Evolutionary conservation across 2,113 vertebrate species (phyloP), one percentile per base, ranked within the genome.

Genomic region (Quiscalus mexicanus): DNA sequence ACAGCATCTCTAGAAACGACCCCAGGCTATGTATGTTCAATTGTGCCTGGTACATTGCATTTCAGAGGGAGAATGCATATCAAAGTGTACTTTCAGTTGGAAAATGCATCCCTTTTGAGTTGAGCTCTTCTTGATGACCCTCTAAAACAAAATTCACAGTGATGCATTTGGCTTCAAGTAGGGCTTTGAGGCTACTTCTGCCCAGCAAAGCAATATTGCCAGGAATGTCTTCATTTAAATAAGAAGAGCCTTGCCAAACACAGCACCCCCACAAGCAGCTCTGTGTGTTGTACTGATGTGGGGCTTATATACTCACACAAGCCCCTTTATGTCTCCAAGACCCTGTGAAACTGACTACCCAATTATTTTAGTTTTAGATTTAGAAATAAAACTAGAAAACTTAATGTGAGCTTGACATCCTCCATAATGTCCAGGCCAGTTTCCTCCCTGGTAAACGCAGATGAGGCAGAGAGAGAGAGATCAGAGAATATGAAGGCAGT

Each of bases 151-250:
- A 90, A 77, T 55, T 86, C 68, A 77, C 7, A 64, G 58, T 1
- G 0, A 31, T 62, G 25, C 53, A 47, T 87, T 89, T 60, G 37
- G 18, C 11, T 93, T 94, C 53, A 85, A 21, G 55, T 53, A 35
- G 35, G 58, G 22, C 76, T 76, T 88, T 65, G 50, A 70, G 60
- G 55, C n/a, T 81, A 6, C 37, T 88, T 86, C 59, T 84, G 21
- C 50, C 64, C 55, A 67, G 33, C 21, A 84, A 39, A 42, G 6
- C 2, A 2, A 22, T 77, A 24, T 33, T 65, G 45, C 28, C 79
- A 74, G 73, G 71, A 91, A 80, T 80, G 35, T 62, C 78, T 92
- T 93, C 10, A 86, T 96, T 90, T 96, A 75, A 90, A 74, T 94
- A 86, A 3, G 11, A 93, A 94, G 49, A 79, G 62, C 41, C 27